Conservation (phyloP, 1,140 invertebrate species). For the Heliothis subflexa region DNA sequence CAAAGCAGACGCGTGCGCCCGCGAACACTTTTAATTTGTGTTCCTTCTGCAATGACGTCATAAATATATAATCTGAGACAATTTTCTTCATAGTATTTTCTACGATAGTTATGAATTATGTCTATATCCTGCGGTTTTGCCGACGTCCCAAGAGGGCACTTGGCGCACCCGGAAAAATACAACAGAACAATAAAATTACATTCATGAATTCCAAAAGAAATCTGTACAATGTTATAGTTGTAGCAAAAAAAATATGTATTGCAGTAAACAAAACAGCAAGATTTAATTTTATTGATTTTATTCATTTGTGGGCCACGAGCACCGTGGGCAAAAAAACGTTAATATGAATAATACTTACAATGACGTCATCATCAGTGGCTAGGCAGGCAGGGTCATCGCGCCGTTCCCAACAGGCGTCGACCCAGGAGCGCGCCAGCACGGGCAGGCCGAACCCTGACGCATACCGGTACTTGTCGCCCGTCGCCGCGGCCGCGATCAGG, state of each 20-base stretch:
- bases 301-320: too few species aligned
- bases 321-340: not conserved
- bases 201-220: too few species aligned
- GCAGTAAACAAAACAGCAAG: too few species aligned
- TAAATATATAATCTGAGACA: not conserved
- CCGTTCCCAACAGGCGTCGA: slow-evolving; percentile 93
- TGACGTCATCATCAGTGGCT: slow-evolving; percentile 89
- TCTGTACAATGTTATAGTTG: too few species aligned
- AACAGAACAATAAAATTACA: too few species aligned
- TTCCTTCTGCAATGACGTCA: slow-evolving; percentile 81
- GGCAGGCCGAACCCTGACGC: slow-evolving; percentile 95
- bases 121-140: too few species aligned
- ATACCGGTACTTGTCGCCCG: slow-evolving; percentile 94
- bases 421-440: slow-evolving; percentile 95
- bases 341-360: slow-evolving; percentile 86
- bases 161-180: too few species aligned
- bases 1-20: slow-evolving; percentile 94
- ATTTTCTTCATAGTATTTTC: too few species aligned
- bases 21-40: slow-evolving; percentile 95
- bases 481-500: slow-evolving; percentile 94
- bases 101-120: not conserved
- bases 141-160: too few species aligned
- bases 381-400: slow-evolving; percentile 89
- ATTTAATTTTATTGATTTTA: too few species aligned
- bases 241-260: too few species aligned